phyloP scores from a whole-genome alignment of 2,888 invertebrate genomes.

The Pasiphila rectangulata region DNA sequence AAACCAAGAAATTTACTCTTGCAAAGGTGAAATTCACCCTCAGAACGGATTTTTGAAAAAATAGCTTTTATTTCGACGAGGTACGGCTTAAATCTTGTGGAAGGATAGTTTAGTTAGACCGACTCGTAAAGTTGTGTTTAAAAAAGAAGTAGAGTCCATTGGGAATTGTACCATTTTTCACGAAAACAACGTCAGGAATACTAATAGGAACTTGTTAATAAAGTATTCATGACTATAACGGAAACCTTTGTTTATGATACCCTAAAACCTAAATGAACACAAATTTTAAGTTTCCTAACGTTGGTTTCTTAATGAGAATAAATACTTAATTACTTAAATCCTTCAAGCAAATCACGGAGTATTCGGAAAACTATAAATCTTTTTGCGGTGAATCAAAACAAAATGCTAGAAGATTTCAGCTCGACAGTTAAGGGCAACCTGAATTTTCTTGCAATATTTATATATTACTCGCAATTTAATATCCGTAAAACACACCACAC shows the following conservation, averaged over 20 bases:
- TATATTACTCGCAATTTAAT: too few relatives aligned
- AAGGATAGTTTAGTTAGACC: conserved; percentile 10
- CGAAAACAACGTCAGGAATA: conserved; percentile 57
- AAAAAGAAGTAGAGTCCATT: conserved; percentile 45
- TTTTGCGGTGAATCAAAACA: too few relatives aligned
- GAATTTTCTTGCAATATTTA: too few relatives aligned
- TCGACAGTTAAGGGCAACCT: too few relatives aligned
- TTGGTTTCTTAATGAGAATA: too few relatives aligned
- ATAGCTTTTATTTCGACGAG: conserved; percentile 3
- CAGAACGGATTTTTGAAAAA: background rate
- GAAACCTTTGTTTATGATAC: background rate
- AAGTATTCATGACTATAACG: conserved; percentile 28
- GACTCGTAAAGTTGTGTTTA: conserved; percentile 35
- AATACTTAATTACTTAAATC: too few relatives aligned
- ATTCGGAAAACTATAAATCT: too few relatives aligned
- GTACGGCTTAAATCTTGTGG: conserved; percentile 28
- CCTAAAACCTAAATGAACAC: too few relatives aligned
- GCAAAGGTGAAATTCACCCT: conserved; percentile 3
- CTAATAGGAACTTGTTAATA: conserved; percentile 47
- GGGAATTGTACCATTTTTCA: conserved; percentile 62
- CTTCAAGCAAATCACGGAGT: too few relatives aligned
- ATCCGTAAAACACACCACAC: too few relatives aligned
- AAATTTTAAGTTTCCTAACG: too few relatives aligned
- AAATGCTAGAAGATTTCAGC: too few relatives aligned
- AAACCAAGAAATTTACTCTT: conserved; percentile 32